A percentile compares a stretch with the other conserved stretches of the same genome.
phyloP scores from a whole-genome alignment of 2,113 vertebrate species.

The Tursiops truncatus region DNA sequence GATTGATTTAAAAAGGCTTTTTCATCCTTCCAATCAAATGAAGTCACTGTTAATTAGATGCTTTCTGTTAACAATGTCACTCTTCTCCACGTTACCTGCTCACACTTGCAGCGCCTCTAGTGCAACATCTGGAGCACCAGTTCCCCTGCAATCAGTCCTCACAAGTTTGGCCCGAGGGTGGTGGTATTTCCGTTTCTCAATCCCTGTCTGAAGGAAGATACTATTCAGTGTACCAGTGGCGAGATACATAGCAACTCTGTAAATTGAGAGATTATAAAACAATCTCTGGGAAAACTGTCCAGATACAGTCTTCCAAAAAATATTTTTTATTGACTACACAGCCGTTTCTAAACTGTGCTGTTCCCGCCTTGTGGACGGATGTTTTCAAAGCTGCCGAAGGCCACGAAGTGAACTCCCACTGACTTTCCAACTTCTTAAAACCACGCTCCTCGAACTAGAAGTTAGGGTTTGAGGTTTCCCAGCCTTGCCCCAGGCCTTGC shows the following conservation, averaged over 20 bases:
- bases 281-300: neutral
- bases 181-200: slow-evolving; percentile 19
- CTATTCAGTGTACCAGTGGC: neutral
- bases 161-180: neutral
- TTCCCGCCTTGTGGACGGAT: neutral
- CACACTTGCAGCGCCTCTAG: slow-evolving; percentile 62
- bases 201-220: slow-evolving; percentile 35
- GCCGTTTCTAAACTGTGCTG: neutral
- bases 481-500: too few species aligned
- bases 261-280: slow-evolving; percentile 15
- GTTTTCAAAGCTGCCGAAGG: neutral
- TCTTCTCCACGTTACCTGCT: slow-evolving; percentile 78
- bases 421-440: neutral
- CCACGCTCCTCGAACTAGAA: neutral
- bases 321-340: neutral
- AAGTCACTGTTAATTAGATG: slow-evolving; percentile 85
- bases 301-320: neutral
- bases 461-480: neutral
- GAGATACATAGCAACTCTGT: neutral
- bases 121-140: slow-evolving; percentile 61
- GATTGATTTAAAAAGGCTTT: slow-evolving; percentile 82
- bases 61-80: slow-evolving; percentile 80
- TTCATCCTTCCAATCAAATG: slow-evolving; percentile 82
- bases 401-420: neutral
- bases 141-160: slow-evolving; percentile 35